These are phyloP conservation scores for Lycophotia porphyrea DNA, from an alignment of 2,888 invertebrate species.

Conservation along the genomic window DNA sequence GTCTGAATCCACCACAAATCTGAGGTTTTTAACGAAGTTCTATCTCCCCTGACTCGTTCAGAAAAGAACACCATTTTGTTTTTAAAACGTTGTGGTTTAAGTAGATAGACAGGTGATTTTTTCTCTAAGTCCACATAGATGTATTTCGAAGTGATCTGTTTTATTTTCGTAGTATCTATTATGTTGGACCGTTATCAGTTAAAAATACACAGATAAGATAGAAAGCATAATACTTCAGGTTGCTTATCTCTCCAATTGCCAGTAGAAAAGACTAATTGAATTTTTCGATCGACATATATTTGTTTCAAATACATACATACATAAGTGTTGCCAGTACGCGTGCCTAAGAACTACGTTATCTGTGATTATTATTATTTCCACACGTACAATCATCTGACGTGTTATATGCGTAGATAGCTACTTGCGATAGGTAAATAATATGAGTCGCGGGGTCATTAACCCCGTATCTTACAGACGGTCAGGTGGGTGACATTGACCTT, in stretches of 20 bases:
- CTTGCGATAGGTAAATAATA: constrained; percentile 62
- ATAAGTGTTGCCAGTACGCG: neutral
- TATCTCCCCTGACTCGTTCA: neutral
- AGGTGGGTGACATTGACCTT: constrained; percentile 76
- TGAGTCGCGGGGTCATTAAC: constrained; percentile 67
- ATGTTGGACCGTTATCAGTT: constrained; percentile 15
- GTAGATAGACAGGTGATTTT: neutral
- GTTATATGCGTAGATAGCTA: constrained; percentile 40
- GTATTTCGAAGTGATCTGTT: neutral
- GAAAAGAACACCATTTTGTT: neutral
- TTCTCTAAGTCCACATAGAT: neutral
- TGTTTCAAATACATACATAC: constrained; percentile 1
- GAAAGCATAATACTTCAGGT: constrained; percentile 17
- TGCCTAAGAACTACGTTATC: constrained; percentile 38
- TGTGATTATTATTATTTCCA: constrained; percentile 45
- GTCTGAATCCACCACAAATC: constrained; percentile 7
- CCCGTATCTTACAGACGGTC: constrained; percentile 69
- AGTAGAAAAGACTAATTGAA: constrained; percentile 16
- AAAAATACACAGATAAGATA: constrained; percentile 43
- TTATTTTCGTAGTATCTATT: constrained; percentile 16
- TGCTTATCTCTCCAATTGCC: constrained; percentile 26
- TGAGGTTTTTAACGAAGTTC: constrained; percentile 14
- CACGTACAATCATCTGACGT: constrained; percentile 46
- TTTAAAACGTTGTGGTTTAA: neutral
- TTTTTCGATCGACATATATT: constrained; percentile 12